Evolutionary conservation across 2,888 invertebrate species (phyloP).

Genomic region (Ptychoptera contaminata): DNA sequence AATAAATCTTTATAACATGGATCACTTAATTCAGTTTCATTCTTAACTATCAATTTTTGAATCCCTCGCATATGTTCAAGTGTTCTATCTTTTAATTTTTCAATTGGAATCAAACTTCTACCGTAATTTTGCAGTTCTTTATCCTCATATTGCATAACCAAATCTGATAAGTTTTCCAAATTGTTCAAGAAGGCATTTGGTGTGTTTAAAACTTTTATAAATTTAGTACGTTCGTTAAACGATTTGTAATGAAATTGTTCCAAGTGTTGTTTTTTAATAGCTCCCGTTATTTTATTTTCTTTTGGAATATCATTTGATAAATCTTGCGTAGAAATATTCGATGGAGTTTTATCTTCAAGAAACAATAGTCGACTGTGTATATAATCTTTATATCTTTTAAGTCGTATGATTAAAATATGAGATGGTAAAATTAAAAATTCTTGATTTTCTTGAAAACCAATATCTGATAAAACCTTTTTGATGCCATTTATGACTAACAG

Average conservation of each 20-base stretch:
- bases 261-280: slow-evolving; percentile 2
- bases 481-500: slow-evolving; percentile 21
- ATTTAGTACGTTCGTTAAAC: slow-evolving; percentile 25
- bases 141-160: slow-evolving; percentile 54
- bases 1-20: slow-evolving; percentile 53
- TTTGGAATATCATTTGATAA: not conserved
- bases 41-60: slow-evolving; percentile 40
- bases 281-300: not conserved
- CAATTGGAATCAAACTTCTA: slow-evolving; percentile 47
- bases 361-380: slow-evolving; percentile 10
- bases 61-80: slow-evolving; percentile 41
- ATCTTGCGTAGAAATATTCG: not conserved
- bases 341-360: not conserved
- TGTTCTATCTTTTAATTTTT: slow-evolving; percentile 45
- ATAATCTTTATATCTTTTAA: slow-evolving; percentile 24
- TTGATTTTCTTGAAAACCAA: slow-evolving; percentile 21
- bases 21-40: slow-evolving; percentile 29
- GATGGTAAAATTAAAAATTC: slow-evolving; percentile 19
- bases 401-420: slow-evolving; percentile 20
- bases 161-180: slow-evolving; percentile 35
- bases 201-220: slow-evolving; percentile 32
- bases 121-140: slow-evolving; percentile 46
- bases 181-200: slow-evolving; percentile 31
- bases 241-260: slow-evolving; percentile 9
- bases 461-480: slow-evolving; percentile 20